Percentiles rank a stretch among this genome's conserved stretches.
Conservation (phyloP, 2,888 invertebrate genomes). For the Thymelicus acteon region DNA sequence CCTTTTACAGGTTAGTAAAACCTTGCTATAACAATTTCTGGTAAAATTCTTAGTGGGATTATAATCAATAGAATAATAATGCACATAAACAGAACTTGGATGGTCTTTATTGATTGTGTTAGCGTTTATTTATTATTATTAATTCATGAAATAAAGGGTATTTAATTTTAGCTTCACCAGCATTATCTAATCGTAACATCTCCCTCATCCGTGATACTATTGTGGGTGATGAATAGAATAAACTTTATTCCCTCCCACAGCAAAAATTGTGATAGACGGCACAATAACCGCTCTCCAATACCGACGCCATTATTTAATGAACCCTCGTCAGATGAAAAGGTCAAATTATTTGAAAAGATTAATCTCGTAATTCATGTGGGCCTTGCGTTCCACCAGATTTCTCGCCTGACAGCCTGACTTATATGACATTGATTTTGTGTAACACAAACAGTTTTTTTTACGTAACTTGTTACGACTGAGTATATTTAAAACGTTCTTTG, state of each 20-base stretch:
- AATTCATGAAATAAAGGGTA: conserved; percentile 4
- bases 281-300: conserved; percentile 81
- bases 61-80: too few relatives aligned
- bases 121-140: too few relatives aligned
- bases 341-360: conserved; percentile 85
- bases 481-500: conserved; percentile 51
- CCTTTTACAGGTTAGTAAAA: too few relatives aligned
- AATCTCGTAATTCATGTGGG: conserved; percentile 82
- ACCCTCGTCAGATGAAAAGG: conserved; percentile 84
- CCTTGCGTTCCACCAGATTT: conserved; percentile 73
- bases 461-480: conserved; percentile 41
- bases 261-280: conserved; percentile 80
- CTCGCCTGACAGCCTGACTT: conserved; percentile 67
- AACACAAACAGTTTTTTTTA: conserved; percentile 56
- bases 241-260: conserved; percentile 66
- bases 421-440: conserved; percentile 71
- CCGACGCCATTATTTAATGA: conserved; percentile 82
- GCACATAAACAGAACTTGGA: neutral
- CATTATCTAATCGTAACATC: conserved; percentile 23
- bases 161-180: conserved; percentile 12
- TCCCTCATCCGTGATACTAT: conserved; percentile 38
- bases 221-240: conserved; percentile 51
- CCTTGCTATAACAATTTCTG: too few relatives aligned
- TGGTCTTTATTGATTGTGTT: neutral
- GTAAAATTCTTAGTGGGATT: too few relatives aligned